These are phyloP conservation scores for Arothron firmamentum DNA, from an alignment of 2,113 vertebrate species.

Conservation along the genomic window DNA sequence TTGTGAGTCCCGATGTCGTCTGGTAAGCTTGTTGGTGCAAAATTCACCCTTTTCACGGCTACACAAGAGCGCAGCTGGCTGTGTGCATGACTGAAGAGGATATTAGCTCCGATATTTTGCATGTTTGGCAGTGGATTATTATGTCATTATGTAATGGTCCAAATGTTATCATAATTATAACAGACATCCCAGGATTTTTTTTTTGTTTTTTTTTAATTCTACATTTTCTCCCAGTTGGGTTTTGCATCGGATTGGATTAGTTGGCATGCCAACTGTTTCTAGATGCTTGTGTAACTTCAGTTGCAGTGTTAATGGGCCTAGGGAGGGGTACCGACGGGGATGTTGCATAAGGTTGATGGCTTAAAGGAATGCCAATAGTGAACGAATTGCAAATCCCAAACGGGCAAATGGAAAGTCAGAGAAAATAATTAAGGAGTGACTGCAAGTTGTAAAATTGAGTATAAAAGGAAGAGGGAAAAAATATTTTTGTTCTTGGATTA, in stretches of 20 bases:
- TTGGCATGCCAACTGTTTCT: conserved; percentile 66
- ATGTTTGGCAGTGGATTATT: conserved; percentile 54
- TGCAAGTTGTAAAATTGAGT: no score
- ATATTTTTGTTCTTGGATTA: no score
- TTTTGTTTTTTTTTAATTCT: conserved; percentile 16
- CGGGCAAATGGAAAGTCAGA: conserved; percentile 33
- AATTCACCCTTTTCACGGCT: conserved; percentile 13
- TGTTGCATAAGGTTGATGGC: conserved; percentile 65
- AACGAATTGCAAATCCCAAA: conserved; percentile 46
- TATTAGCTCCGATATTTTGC: conserved; percentile 55
- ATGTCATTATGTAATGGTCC: conserved; percentile 68
- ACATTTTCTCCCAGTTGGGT: conserved; percentile 40
- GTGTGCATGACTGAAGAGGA: conserved; percentile 32
- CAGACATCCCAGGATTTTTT: conserved; percentile 62
- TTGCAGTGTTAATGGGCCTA: conserved; percentile 47
- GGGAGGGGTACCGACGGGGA: conserved; percentile 29
- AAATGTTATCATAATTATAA: conserved; percentile 66
- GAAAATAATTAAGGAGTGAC: conserved; percentile 9
- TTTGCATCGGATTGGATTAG: conserved; percentile 65
- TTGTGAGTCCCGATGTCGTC: not conserved
- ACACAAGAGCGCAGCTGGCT: conserved; percentile 37
- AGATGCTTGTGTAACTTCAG: conserved; percentile 67
- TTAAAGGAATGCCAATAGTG: conserved; percentile 60
- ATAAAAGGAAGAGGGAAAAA: no score
- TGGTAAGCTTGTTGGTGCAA: not conserved